phyloP scores from a whole-genome alignment of 2,888 invertebrate genomes.

The Aricia artaxerxes region DNA sequence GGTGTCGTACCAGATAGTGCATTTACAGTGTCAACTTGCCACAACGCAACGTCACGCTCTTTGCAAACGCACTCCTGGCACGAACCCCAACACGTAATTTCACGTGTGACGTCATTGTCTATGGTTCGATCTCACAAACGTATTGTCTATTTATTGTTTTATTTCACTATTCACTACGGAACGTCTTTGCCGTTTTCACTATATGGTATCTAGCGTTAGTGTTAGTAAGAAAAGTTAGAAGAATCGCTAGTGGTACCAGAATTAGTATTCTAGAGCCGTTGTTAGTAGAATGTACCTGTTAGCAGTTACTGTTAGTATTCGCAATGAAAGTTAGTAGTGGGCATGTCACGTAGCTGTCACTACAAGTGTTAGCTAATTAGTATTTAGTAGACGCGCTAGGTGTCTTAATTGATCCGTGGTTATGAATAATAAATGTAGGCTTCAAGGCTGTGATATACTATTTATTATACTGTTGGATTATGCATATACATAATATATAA shows the following conservation, averaged over 20 bases:
- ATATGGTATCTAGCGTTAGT: conserved; percentile 43
- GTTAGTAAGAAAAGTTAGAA: background rate
- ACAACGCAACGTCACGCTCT: conserved; percentile 77
- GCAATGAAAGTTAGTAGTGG: conserved; percentile 39
- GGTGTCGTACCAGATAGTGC: conserved; percentile 99
- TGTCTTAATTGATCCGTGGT: conserved; percentile 38
- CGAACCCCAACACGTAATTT: conserved; percentile 88
- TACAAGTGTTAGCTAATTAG: conserved; percentile 40
- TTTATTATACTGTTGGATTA: background rate
- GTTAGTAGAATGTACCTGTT: background rate
- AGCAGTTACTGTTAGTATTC: conserved; percentile 30
- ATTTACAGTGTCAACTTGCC: conserved; percentile 92
- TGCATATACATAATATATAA: background rate
- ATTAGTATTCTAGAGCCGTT: background rate
- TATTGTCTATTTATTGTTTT: background rate
- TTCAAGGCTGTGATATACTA: conserved; percentile 13
- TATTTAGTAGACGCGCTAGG: conserved; percentile 39
- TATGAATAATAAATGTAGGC: conserved; percentile 37
- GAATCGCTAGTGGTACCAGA: background rate
- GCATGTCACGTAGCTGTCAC: conserved; percentile 40
- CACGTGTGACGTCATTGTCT: conserved; percentile 62
- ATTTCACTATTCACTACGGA: conserved; percentile 54
- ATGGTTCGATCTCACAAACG: conserved; percentile 29
- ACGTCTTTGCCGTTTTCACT: conserved; percentile 66
- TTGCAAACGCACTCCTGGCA: conserved; percentile 99